Evolutionary conservation across 2,888 invertebrate genomes (phyloP), one percentile per base, ranked within the genome.

Genomic region (Diadromus collaris): DNA sequence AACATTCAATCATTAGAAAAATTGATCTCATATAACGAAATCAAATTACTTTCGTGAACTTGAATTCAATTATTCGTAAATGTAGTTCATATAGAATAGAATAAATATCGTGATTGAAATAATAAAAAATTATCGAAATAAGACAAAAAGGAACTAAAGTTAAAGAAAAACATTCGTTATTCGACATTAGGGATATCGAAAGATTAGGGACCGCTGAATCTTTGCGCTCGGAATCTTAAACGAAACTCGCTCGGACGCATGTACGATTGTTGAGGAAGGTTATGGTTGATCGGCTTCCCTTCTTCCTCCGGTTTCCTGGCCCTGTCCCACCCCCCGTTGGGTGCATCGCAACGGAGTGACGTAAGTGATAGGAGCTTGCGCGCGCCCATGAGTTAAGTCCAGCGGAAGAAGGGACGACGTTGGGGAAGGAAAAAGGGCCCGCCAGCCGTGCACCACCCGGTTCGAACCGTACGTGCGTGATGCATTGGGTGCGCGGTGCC

Each of bases 181-280:
- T n/a, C n/a, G n/a, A n/a, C n/a, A n/a, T n/a, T n/a, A n/a, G n/a
- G n/a, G n/a, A n/a, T n/a, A n/a, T n/a, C n/a, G n/a, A n/a, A n/a
- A n/a, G n/a, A n/a, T n/a, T n/a, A n/a, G 27, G 7, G 6, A 27
- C 10, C 24, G 16, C 24, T 16, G 16, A 10, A 27, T 34, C 64
- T 58, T 27, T 34, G 63, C 46, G 56, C 75, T 76, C 61, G 71
- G 56, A 75, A 68, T 54, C 32, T 48, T 48, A 10, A 13, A 24
- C 34, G 34, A 60, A 60, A 34, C 34, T 34, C 71, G 71, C 68
- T 71, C 19, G 71, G 73, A 76, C 76, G 74, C 24, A 41, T 68
- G 68, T 69, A 27, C 7, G 63, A 19, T 54, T 72, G 69, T 86
- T 86, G 86, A 80, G 86, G 77, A 86, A 86, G 86, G 86, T 86